Conservation (phyloP, 2,888 invertebrate genomes). For the Phortica magna region DNA sequence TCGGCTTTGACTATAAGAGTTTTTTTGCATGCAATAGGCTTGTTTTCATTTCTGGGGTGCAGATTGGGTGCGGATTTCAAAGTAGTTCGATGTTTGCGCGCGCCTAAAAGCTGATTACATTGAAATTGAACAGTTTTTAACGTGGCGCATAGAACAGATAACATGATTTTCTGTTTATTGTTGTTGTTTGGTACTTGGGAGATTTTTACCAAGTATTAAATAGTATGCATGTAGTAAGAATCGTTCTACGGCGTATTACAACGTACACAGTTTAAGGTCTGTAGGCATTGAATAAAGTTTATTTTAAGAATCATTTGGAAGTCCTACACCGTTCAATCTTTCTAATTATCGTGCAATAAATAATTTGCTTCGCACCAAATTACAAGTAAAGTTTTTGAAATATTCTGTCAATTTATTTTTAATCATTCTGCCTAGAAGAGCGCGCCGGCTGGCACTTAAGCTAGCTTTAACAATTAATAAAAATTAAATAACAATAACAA, state of each 20-base stretch:
- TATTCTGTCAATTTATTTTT: not conserved
- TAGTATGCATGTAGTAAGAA: too few relatives aligned
- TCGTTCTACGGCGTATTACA: too few relatives aligned
- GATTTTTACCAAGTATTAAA: not conserved
- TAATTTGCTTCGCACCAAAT: not conserved
- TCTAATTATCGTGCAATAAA: not conserved
- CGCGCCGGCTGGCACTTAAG: too few relatives aligned
- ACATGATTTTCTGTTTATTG: not conserved
- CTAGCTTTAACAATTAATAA: too few relatives aligned
- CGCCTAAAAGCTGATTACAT: slow-evolving; percentile 16
- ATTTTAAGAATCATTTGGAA: too few relatives aligned
- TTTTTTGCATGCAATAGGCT: not conserved
- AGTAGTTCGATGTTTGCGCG: not conserved
- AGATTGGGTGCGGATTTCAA: not conserved
- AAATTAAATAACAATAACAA: too few relatives aligned
- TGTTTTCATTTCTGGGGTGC: not conserved
- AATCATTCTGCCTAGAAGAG: too few relatives aligned
- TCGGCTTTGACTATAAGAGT: slow-evolving; percentile 2
- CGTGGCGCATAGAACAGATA: not conserved
- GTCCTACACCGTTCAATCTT: not conserved
- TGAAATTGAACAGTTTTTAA: slow-evolving; percentile 1
- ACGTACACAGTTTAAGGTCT: too few relatives aligned
- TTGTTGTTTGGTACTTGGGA: not conserved
- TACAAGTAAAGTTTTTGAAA: not conserved
- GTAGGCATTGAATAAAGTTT: too few relatives aligned